Conservation (phyloP, 2,888 invertebrate genomes). For the Philaethria dido region DNA sequence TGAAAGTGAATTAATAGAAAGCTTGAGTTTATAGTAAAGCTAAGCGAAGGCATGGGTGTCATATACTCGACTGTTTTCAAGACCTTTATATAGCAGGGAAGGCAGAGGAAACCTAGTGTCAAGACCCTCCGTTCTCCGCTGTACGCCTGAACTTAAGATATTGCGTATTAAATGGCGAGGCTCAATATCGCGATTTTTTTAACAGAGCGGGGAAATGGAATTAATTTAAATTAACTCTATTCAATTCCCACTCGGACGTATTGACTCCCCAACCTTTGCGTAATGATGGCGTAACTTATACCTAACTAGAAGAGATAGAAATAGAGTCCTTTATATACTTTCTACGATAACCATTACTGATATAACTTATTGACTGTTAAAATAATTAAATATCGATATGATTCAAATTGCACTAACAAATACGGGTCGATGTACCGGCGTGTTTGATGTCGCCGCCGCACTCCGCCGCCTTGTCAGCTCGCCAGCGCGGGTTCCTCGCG, state of each 20-base stretch:
- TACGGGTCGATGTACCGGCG: slow-evolving; percentile 61
- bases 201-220: too few species aligned
- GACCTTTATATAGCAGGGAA: too few species aligned
- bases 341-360: neutral
- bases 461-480: slow-evolving; percentile 19
- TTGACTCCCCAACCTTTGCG: too few species aligned
- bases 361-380: neutral
- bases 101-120: too few species aligned
- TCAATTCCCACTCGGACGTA: too few species aligned
- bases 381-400: slow-evolving; percentile 4
- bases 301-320: too few species aligned
- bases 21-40: neutral
- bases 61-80: neutral
- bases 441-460: slow-evolving; percentile 68
- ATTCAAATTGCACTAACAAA: slow-evolving; percentile 41
- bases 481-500: neutral
- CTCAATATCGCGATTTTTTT: too few species aligned
- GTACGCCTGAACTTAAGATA: too few species aligned
- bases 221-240: too few species aligned
- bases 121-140: too few species aligned
- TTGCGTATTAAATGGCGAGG: too few species aligned
- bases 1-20: neutral
- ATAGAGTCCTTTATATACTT: neutral
- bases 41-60: neutral
- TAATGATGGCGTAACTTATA: too few species aligned